Conservation (phyloP, 2,113 vertebrate species). For the Charina bottae region DNA sequence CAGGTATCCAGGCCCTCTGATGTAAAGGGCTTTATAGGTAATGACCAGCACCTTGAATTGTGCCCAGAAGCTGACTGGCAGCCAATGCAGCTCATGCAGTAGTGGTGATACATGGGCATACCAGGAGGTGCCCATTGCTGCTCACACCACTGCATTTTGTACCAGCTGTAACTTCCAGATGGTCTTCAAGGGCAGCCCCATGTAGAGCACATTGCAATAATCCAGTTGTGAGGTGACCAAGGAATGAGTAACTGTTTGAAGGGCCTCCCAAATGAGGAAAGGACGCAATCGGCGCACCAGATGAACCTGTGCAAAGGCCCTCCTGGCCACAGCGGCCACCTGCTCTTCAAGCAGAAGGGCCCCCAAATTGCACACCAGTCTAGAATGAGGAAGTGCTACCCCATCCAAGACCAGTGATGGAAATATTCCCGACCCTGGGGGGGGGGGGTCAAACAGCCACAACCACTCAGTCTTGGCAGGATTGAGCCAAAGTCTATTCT, state of each 20-base stretch:
- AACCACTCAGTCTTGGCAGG: background rate
- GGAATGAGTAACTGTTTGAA: background rate
- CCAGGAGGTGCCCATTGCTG: background rate
- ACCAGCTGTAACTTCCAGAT: background rate
- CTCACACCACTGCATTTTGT: background rate
- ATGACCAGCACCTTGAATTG: background rate
- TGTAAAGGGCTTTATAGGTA: background rate
- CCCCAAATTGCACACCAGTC: background rate
- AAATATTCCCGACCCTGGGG: background rate
- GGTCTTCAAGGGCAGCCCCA: background rate
- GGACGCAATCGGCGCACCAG: background rate
- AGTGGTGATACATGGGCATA: background rate
- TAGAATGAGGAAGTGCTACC: background rate
- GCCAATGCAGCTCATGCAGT: background rate
- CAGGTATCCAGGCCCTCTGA: background rate
- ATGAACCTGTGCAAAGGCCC: background rate
- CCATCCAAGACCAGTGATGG: background rate
- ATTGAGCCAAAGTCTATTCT: background rate
- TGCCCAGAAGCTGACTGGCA: background rate
- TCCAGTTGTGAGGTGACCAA: background rate
- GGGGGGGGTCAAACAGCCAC: background rate
- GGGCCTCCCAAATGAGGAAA: background rate
- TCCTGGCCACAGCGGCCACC: background rate
- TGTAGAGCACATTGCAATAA: background rate
- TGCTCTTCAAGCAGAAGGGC: background rate